phyloP scores from a whole-genome alignment of 1,140 invertebrate species.

The Nephila pilipes region DNA sequence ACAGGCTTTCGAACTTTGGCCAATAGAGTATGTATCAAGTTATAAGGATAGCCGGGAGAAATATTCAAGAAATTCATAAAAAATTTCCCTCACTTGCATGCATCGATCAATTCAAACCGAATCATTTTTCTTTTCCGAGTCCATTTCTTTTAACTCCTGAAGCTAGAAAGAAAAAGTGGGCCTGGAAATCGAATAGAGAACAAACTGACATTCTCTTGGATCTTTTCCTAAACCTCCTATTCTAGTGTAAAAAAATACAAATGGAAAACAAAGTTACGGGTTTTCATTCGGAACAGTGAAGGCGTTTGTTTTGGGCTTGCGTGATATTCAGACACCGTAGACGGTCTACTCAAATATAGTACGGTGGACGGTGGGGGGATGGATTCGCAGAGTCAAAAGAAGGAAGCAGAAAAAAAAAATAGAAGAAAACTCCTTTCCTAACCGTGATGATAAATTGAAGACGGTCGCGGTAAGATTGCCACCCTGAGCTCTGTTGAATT shows the following conservation, averaged over 20 bases:
- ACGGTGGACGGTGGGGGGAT: neutral
- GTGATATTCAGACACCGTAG: conserved; percentile 64
- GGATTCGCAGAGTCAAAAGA: neutral
- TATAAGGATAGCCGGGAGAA: conserved; percentile 51
- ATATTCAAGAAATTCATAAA: conserved; percentile 74
- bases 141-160: conserved; percentile 71
- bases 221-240: conserved; percentile 68
- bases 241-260: conserved; percentile 51
- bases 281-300: conserved; percentile 50
- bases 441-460: conserved; percentile 72
- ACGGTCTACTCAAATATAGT: conserved; percentile 35
- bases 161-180: conserved; percentile 48
- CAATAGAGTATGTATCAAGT: conserved; percentile 53
- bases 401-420: neutral
- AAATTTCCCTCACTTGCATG: conserved; percentile 46
- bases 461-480: conserved; percentile 66
- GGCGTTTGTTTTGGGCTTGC: conserved; percentile 73
- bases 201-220: conserved; percentile 69
- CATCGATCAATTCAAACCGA: conserved; percentile 72
- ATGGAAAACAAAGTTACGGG: conserved; percentile 62
- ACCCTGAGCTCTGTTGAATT: conserved; percentile 74
- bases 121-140: conserved; percentile 73
- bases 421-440: neutral
- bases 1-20: conserved; percentile 24
- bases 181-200: conserved; percentile 68